Evolutionary conservation across 1,140 invertebrate genomes (phyloP).

Genomic region (Hyles vespertilio): DNA sequence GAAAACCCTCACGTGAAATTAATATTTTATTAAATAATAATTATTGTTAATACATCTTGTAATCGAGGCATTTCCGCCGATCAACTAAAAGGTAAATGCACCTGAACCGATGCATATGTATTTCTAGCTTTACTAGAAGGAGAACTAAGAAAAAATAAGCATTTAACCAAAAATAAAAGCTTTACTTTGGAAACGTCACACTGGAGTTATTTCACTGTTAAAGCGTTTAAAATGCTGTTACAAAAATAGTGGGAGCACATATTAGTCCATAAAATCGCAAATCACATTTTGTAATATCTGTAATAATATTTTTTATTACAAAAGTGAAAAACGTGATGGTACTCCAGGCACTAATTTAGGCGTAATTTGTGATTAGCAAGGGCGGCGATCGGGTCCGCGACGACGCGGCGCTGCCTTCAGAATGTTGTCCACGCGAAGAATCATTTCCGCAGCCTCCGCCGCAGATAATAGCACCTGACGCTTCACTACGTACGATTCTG

Average conservation of each 20-base stretch:
- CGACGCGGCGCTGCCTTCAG: slow-evolving; percentile 95
- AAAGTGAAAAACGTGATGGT: too few species aligned
- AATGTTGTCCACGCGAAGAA: slow-evolving; percentile 98
- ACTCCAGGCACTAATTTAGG: neutral
- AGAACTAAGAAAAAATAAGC: neutral
- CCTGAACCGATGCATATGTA: neutral
- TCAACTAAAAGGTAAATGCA: slow-evolving; percentile 2
- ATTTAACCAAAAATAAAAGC: too few species aligned
- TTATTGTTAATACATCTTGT: slow-evolving; percentile 27
- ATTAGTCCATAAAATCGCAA: too few species aligned
- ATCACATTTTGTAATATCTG: too few species aligned
- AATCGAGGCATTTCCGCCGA: slow-evolving; percentile 16
- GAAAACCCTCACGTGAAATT: neutral
- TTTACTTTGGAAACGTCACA: too few species aligned
- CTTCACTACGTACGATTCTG: slow-evolving; percentile 98
- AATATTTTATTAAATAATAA: slow-evolving; percentile 16
- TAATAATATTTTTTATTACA: too few species aligned
- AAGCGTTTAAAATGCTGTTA: too few species aligned
- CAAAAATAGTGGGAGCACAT: too few species aligned
- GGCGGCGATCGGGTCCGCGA: slow-evolving; percentile 90
- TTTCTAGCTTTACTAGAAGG: slow-evolving; percentile 23
- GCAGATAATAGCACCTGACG: slow-evolving; percentile 96
- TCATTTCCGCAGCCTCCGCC: slow-evolving; percentile 99
- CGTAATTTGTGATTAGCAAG: slow-evolving; percentile 80
- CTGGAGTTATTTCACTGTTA: too few species aligned